Percentiles rank a stretch among this genome's conserved stretches.
These are phyloP conservation scores for Dermochelys coriacea DNA, from an alignment of 2,797 vertebrate species.

Conservation along the genomic window DNA sequence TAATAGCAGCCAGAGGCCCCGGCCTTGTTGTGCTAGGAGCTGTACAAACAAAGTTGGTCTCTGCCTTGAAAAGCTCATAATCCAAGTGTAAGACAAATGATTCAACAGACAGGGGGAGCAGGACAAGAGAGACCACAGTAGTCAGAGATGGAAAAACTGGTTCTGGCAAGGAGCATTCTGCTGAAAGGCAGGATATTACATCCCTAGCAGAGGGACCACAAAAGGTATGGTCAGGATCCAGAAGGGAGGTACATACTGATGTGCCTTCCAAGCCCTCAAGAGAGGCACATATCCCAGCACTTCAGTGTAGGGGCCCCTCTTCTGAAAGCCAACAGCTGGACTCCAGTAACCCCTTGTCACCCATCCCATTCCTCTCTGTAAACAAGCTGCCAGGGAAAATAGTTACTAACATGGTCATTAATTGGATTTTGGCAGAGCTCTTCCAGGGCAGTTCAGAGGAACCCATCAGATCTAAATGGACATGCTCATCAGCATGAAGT, in stretches of 20 bases:
- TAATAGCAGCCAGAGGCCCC: neutral
- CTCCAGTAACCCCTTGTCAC: neutral
- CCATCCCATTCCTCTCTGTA: slow-evolving; percentile 82
- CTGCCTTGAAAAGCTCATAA: neutral
- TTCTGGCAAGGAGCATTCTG: neutral
- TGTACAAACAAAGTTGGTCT: neutral
- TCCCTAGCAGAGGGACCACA: neutral
- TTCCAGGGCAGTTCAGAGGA: neutral
- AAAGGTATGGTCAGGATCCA: neutral
- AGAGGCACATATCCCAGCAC: neutral
- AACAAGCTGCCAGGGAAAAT: slow-evolving; percentile 86
- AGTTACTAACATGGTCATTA: slow-evolving; percentile 83
- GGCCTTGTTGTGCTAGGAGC: neutral
- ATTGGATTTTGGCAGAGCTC: slow-evolving; percentile 63
- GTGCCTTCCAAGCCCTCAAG: neutral
- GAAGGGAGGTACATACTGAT: neutral
- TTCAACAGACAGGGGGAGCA: neutral
- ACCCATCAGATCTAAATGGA: neutral
- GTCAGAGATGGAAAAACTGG: neutral
- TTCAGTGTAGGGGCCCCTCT: rapidly evolving
- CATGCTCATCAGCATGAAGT: neutral
- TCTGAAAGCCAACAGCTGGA: neutral
- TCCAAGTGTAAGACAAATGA: neutral
- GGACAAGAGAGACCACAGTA: neutral
- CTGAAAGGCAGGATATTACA: neutral